Base-by-base conservation (phyloP, 2,888 invertebrate genomes). In the Sphecodes monilicornis region DNA sequence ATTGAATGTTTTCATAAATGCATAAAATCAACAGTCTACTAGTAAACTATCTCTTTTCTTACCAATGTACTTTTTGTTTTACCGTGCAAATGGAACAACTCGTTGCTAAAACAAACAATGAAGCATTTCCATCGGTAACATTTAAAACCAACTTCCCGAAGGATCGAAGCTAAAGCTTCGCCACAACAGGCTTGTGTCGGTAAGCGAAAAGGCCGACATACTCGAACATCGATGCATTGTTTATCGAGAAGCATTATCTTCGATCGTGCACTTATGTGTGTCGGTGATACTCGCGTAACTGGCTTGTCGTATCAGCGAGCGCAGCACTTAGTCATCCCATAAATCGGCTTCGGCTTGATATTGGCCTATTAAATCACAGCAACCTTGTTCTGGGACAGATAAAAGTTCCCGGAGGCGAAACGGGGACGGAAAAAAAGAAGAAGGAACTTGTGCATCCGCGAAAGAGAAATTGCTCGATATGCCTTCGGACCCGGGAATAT, bases 341-440 rank as follows among this genome's bases (percentile, higher is more conserved):
- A 76, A 66, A 76, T 76, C 75, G 64, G 22, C 64, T 76, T 26
- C 46, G 36, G 66, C 36, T 46, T 76, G 46, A 76, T 36, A 66
- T 66, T 64, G 75, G 50, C 75, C 75, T 26, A 66, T 32, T 76
- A 76, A 76, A 66, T 76, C 75, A 50, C 36, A 10, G n/a, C 46
- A 46, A 32, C 75, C 75, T 64, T 76, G 75, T 76, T 76, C 18
- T n/a, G 26, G 32, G 36, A 76, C 66, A 46, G 75, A 76, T 66
- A 66, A 76, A 76, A 76, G 75, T 76, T 76, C 36, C n/a, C 29
- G 50, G 26, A n/a, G 46, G 46, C 43, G 8, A 29, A 60, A 60
- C 60, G 29, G 8, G 60, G 29, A 60, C 60, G 26, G 5, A 5
- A 29, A 60, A 29, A 54, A 22, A 54, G 8, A 22, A 6, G 50